Base-by-base conservation (phyloP, 2,113 vertebrate species). In the Burhinus oedicnemus region DNA sequence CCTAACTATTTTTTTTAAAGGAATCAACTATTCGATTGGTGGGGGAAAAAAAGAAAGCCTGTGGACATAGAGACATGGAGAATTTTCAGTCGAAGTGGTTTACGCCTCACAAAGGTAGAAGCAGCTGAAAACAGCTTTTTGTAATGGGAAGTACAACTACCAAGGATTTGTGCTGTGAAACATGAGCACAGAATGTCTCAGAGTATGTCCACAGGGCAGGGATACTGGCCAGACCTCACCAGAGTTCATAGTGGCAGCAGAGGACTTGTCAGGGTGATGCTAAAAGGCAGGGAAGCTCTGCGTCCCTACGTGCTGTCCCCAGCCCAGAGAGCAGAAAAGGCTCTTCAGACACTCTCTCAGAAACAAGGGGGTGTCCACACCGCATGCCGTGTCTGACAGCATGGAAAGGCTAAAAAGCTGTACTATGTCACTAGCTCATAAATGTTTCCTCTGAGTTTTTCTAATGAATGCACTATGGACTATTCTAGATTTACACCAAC, bases 371-470 rank as follows among this genome's bases (percentile, higher is more conserved):
- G 21, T 40, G 36, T 21, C 6, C 0, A 7, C 83, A 10, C 34
- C 1, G 0, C 40, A 4, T 0, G 3, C 57, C 6, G 55, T 5
- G 36, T 11, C 70, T 2, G 8, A 15, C 60, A 34, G 78, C 3
- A 0, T 0, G 7, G 38, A 4, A 26, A 18, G 40, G 68, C 19
- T 15, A 1, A 44, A n/a, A 44, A 40, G 54, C 77, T 57, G 52
- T 6, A 5, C 21, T 5, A 1, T 20, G 25, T n/a, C 77, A 65
- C 81, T 1, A 11, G 2, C 29, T 15, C 8, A 15, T 0, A 11
- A 21, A 38, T 10, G 0, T 6, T 55, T 40, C 25, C 69, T 61
- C 69, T 0, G 1, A 52, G 65, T 5, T 75, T 64, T 30, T 64
- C 68, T 8, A 10, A 11, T 15, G 69, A 82, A 68, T 12, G 20